Percentiles rank a stretch among this genome's conserved stretches.
Conservation (phyloP, 2,888 invertebrate species). For the Caenorhabditis sp. region DNA sequence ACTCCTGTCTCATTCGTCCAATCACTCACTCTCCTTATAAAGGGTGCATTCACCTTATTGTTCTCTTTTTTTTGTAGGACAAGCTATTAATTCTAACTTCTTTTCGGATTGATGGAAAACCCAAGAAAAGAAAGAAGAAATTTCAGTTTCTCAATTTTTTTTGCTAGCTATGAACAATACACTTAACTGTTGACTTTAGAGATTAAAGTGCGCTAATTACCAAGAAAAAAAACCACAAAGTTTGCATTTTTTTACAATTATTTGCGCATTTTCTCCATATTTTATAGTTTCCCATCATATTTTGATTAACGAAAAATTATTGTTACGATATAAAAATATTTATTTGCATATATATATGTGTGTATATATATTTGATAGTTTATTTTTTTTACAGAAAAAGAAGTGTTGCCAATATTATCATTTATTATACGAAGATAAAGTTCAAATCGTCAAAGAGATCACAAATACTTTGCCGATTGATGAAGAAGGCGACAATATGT, state of each 20-base stretch:
- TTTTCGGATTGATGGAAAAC: not conserved
- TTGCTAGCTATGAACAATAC: not conserved
- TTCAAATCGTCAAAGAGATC: conserved; percentile 42
- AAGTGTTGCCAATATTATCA: conserved; percentile 39
- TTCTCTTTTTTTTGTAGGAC: not conserved
- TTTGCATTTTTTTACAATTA: not conserved
- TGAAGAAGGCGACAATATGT: conserved; percentile 26
- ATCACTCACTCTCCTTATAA: not conserved
- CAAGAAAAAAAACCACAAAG: not conserved
- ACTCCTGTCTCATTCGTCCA: not conserved
- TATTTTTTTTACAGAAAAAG: conserved; percentile 23
- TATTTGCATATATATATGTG: not conserved
- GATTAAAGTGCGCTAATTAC: conserved; percentile 1
- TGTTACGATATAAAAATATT: not conserved
- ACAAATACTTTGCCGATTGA: conserved; percentile 32
- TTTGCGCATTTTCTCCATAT: not conserved
- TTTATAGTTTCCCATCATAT: not conserved
- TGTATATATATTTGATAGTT: not conserved
- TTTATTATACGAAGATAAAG: conserved; percentile 41
- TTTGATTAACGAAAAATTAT: not conserved
- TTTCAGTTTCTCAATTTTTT: not conserved
- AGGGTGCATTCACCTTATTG: not conserved
- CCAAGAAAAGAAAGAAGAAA: too few species aligned
- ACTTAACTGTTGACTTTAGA: not conserved
- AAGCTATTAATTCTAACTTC: not conserved